Percentiles rank a stretch among this genome's conserved stretches.
phyloP scores from a whole-genome alignment of 2,888 invertebrate genomes.

The Clanis bilineata region DNA sequence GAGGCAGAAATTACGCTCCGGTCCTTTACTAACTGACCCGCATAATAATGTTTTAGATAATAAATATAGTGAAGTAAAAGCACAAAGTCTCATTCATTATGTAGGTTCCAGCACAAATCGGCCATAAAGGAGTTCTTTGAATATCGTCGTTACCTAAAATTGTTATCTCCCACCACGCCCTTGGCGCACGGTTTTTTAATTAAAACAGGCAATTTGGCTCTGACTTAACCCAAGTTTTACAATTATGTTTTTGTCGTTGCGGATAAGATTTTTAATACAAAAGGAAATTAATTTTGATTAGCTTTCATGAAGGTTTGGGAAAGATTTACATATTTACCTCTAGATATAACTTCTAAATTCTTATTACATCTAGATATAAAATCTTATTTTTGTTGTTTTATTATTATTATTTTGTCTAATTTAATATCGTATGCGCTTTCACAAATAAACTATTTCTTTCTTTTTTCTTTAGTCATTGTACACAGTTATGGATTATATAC shows the following conservation, averaged over 20 bases:
- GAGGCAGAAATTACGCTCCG: neutral
- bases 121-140: slow-evolving; percentile 67
- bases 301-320: slow-evolving; percentile 24
- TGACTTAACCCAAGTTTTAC: slow-evolving; percentile 61
- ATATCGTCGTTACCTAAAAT: slow-evolving; percentile 70
- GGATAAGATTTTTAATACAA: slow-evolving; percentile 44
- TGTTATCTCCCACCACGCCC: slow-evolving; percentile 66
- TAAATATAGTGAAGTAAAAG: slow-evolving; percentile 13
- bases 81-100: slow-evolving; percentile 56
- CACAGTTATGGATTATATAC: neutral
- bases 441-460: too few relatives aligned
- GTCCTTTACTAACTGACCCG: neutral
- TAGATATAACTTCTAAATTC: too few relatives aligned
- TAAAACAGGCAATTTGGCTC: slow-evolving; percentile 70
- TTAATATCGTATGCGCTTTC: too few relatives aligned
- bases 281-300: slow-evolving; percentile 44
- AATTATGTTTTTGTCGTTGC: slow-evolving; percentile 59
- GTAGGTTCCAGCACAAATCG: slow-evolving; percentile 57
- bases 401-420: neutral
- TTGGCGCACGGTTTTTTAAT: slow-evolving; percentile 69
- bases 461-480: too few relatives aligned
- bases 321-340: too few relatives aligned
- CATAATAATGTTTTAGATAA: neutral
- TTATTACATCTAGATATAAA: too few relatives aligned
- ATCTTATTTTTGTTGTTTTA: too few relatives aligned